A percentile compares a stretch with the other conserved stretches of the same genome.
Conservation (phyloP, 2,113 vertebrate genomes). For the Limnothrissa miodon region DNA sequence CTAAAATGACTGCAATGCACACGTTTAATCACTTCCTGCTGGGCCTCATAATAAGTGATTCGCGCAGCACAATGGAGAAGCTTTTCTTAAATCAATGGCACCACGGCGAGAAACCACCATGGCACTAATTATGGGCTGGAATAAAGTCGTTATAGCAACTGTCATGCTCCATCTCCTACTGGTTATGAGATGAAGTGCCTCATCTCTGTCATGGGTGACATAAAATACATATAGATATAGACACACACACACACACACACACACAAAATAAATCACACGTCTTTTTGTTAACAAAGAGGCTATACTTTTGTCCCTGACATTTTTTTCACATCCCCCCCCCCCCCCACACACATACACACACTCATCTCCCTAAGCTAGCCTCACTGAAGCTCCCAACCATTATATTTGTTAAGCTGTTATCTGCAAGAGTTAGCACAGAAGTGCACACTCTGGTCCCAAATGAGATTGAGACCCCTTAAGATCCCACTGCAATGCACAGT, state of each 20-base stretch:
- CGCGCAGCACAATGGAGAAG: not conserved
- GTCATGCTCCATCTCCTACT: constrained; percentile 7
- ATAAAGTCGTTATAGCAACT: constrained; percentile 27
- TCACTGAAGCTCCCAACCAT: not conserved
- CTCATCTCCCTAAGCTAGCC: not conserved
- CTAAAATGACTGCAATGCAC: constrained; percentile 14
- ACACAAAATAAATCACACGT: not conserved
- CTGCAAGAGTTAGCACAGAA: constrained; percentile 15
- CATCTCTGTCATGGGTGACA: not conserved
- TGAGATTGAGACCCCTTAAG: not conserved
- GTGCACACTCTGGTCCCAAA: not conserved
- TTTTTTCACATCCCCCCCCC: not conserved
- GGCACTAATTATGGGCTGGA: constrained; percentile 37
- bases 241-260: not conserved
- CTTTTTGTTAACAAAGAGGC: too few species aligned
- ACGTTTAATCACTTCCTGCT: constrained; percentile 13
- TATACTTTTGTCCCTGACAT: not conserved
- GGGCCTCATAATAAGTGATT: constrained; percentile 16
- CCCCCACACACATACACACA: not conserved
- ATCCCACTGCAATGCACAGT: not conserved
- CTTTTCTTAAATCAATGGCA: constrained; percentile 19
- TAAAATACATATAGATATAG: not conserved
- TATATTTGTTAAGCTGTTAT: constrained; percentile 22
- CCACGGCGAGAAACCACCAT: not conserved
- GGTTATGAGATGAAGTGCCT: constrained; percentile 13